Base-by-base conservation (phyloP, 1,140 invertebrate genomes). In the Drosophila pseudoananassae region DNA sequence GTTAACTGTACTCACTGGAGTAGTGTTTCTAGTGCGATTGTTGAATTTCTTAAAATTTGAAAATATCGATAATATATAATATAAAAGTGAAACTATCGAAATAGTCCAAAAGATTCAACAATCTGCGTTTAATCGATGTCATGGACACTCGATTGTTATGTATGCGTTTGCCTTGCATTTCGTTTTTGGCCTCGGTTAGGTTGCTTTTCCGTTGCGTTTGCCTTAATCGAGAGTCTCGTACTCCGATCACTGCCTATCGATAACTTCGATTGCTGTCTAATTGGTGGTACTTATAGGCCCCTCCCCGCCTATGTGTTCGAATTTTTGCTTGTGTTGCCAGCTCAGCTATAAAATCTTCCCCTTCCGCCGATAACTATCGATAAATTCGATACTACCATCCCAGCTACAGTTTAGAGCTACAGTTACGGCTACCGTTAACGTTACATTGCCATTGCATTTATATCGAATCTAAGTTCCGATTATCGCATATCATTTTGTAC, bases 391-490 rank as follows among this genome's bases (percentile, higher is more conserved):
- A 43, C 45, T 53, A 45, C 36, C 53, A 64, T 53, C 46, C 51
- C 56, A 63, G 43, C 45, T 70, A 43, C 55, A 65, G 50, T 63
- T 63, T 43, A 43, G 40, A 70, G 64, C 47, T 50, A 70, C 70
- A 71, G 69, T 66, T 65, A 49, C 40, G 46, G 65, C 52, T 71
- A 57, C 70, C 53, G 58, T 49, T 45, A 53, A 51, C 73, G 80
- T 58, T 63, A 38, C 68, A 71, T 71, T 71, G 66, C 54, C 68
- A 71, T 71, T 71, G 66, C 68, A 71, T 71, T 70, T 40, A 68
- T 69, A 68, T 69, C 40, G 65, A 69, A 23, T 63, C 65, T 66
- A 31, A 68, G 50, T 71, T 71, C 40, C 58, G 29, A 43, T 56
- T 71, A 33, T 70, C 66, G 46, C 47, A 47, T 71, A 47, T 71